Percentiles rank a stretch among this genome's conserved stretches.
These are phyloP conservation scores for Sphaeramia orbicularis DNA, from an alignment of 2,797 vertebrate genomes.

Conservation along the genomic window DNA sequence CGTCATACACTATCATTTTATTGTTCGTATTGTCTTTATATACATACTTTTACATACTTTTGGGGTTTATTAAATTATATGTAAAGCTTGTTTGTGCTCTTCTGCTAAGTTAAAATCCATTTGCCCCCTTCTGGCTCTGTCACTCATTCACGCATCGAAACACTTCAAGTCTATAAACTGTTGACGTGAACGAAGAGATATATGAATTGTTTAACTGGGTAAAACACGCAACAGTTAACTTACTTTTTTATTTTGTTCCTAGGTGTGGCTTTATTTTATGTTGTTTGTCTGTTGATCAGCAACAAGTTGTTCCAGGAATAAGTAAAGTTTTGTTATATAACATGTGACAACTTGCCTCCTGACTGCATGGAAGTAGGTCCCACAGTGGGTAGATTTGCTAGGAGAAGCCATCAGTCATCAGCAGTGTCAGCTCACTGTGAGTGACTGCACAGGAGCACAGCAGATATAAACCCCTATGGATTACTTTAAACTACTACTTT, in stretches of 20 bases:
- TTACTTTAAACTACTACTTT: too few relatives aligned
- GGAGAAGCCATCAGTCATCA: slow-evolving; percentile 4
- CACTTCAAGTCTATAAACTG: not conserved
- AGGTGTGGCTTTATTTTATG: not conserved
- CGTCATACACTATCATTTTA: accelerated
- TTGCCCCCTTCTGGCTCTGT: slow-evolving; percentile 23
- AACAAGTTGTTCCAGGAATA: slow-evolving; percentile 31
- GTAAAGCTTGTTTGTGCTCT: not conserved
- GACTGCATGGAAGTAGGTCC: slow-evolving; percentile 16
- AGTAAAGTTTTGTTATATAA: slow-evolving; percentile 32
- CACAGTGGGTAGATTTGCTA: not conserved
- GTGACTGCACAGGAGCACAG: not conserved
- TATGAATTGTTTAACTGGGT: not conserved
- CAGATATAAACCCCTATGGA: too few relatives aligned
- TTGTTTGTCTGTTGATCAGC: slow-evolving; percentile 9
- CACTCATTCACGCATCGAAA: slow-evolving; percentile 13
- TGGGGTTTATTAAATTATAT: not conserved
- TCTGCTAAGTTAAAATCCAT: slow-evolving; percentile 11
- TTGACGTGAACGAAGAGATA: not conserved
- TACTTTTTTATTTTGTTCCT: not conserved
- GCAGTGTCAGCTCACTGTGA: not conserved
- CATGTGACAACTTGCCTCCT: slow-evolving; percentile 20
- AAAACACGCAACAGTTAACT: not conserved
- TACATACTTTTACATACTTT: not conserved
- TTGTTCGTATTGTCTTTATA: too few relatives aligned